Evolutionary conservation across 2,797 vertebrate species (phyloP).

Genomic region (Propithecus deckenii): DNA sequence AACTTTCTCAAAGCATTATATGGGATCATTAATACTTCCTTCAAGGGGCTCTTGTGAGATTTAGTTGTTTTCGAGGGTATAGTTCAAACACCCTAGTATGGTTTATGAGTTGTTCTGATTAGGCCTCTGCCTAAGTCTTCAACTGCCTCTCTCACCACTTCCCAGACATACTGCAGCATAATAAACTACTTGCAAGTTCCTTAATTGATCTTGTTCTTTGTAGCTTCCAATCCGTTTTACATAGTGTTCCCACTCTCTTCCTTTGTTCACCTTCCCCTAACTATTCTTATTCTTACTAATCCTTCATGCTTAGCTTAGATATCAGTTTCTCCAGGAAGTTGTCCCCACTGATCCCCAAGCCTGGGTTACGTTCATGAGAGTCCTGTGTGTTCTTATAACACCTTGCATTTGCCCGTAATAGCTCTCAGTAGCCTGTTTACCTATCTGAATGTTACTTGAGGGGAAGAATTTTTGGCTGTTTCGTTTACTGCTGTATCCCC

Average conservation of each 20-base stretch:
- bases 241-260: background rate
- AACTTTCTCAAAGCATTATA: background rate
- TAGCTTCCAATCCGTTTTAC: background rate
- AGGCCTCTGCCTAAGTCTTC: background rate
- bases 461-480: constrained; percentile 2
- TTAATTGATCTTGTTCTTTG: background rate
- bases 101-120: background rate
- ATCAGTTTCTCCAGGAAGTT: constrained; percentile 41
- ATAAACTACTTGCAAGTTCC: background rate
- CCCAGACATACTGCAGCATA: background rate
- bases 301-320: background rate
- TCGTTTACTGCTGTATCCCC: background rate
- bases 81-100: background rate
- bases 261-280: background rate
- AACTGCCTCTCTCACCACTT: background rate
- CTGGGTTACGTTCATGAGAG: background rate
- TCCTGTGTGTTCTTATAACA: background rate
- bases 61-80: background rate
- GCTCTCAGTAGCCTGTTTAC: background rate
- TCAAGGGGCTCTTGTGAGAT: background rate
- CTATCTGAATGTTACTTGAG: background rate
- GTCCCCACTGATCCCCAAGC: background rate
- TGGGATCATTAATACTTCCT: background rate
- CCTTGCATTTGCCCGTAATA: background rate
- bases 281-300: constrained; percentile 25